Evolutionary conservation across 2,113 vertebrate genomes (phyloP), one percentile per base, ranked within the genome.

Genomic region (Phylloscopus trochiloides): DNA sequence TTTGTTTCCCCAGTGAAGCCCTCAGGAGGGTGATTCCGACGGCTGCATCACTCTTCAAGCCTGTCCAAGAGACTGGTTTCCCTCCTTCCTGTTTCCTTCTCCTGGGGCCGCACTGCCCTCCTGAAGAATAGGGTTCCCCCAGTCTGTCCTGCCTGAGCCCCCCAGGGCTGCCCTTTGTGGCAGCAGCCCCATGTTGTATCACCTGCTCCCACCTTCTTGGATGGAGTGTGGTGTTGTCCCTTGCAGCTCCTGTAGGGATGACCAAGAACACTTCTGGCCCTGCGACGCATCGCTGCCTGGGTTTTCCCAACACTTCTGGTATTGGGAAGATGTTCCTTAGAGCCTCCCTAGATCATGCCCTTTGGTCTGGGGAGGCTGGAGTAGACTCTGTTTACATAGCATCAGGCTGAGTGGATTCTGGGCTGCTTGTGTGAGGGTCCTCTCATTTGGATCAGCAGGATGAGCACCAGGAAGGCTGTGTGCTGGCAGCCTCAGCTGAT

Each of bases 51-150:
- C 42, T 75, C 34, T 45, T 29, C 51, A 54, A 57, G 66, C 20
- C 8, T 57, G 38, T 32, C 31, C 8, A 1, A 31, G 36, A 83
- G 12, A n/a, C 11, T 42, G 15, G n/a, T n/a, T 62, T 20, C 14
- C 18, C 16, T 47, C 7, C 15, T 26, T 62, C 8, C 10, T 28
- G 3, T 43, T 47, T 62, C 28, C 4, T 47, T 50, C 55, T 67
- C 26, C 34, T 21, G 10, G 24, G 55, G n/a, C 25, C 0, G 0
- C 15, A 43, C 16, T 0, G 0, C 17, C 12, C 17, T 92, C 20
- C 17, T 34, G 34, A 24, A 36, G 29, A 63, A 24, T 19, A 19
- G 29, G 9, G 9, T 31, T 54, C 5, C 6, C 21, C 3, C 1
- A 3, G 5, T 14, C 19, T 7, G 1, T 63, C 32, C 29, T 62